Percentiles rank a stretch among this genome's conserved stretches.
Conservation (phyloP, 2,113 vertebrate species). For the Eptesicus fuscus region DNA sequence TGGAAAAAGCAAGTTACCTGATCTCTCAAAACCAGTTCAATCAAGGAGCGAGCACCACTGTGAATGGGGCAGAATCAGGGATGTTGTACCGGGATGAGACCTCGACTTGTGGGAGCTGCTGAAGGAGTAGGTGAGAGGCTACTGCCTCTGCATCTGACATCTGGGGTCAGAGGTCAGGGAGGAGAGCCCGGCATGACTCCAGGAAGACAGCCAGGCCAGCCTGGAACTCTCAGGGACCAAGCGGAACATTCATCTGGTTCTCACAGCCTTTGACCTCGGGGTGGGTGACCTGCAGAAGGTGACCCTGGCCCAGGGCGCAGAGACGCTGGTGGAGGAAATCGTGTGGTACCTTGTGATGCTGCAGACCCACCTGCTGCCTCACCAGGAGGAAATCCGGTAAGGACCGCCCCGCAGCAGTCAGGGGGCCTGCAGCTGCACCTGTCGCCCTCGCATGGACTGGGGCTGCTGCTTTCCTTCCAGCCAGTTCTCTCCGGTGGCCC, state of each 20-base stretch:
- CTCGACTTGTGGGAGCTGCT: background rate
- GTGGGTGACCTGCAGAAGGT: background rate
- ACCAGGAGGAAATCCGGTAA: background rate
- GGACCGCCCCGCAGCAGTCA: too few relatives aligned
- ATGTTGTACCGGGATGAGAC: background rate
- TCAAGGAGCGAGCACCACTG: background rate
- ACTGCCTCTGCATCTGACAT: background rate
- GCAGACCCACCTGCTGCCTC: background rate
- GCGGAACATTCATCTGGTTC: background rate
- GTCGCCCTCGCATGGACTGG: background rate
- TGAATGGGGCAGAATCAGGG: background rate
- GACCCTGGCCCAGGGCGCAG: background rate
- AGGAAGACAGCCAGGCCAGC: background rate
- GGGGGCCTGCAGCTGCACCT: background rate
- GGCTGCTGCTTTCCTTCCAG: background rate
- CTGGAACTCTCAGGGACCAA: background rate
- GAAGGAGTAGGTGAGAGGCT: background rate
- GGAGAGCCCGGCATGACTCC: background rate
- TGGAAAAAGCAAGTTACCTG: background rate
- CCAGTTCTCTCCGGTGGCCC: background rate
- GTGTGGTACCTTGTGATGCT: background rate
- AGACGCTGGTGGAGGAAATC: background rate
- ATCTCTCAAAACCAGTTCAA: background rate
- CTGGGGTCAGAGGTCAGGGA: background rate
- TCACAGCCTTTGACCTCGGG: background rate